Conservation (phyloP, 2,888 invertebrate species). For the Rosalia funebris region DNA sequence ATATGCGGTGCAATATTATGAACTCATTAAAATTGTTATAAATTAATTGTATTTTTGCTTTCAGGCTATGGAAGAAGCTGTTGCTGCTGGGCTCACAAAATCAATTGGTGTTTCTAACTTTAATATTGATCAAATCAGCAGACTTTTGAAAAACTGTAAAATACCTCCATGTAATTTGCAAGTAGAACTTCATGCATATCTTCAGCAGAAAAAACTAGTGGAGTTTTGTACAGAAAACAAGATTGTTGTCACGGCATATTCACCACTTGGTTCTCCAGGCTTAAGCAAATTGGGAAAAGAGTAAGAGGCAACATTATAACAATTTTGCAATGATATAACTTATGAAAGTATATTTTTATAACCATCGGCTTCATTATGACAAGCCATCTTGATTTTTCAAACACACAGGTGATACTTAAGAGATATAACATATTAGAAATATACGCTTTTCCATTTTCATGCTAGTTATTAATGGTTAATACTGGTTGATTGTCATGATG, state of each 20-base stretch:
- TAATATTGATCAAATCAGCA: slow-evolving; percentile 76
- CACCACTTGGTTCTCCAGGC: slow-evolving; percentile 80
- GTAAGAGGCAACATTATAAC: slow-evolving; percentile 52
- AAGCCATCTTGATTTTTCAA: too few species aligned
- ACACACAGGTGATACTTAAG: too few species aligned
- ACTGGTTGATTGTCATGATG: too few species aligned
- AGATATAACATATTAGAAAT: too few species aligned
- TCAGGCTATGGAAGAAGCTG: slow-evolving; percentile 75
- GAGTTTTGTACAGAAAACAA: slow-evolving; percentile 71
- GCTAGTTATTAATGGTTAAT: too few species aligned
- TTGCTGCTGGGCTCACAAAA: slow-evolving; percentile 74
- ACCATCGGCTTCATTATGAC: too few species aligned
- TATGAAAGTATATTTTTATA: too few species aligned
- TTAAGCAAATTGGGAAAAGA: slow-evolving; percentile 65
- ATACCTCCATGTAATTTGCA: slow-evolving; percentile 73
- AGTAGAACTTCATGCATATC: slow-evolving; percentile 82
- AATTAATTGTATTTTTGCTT: too few species aligned
- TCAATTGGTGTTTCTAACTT: slow-evolving; percentile 90
- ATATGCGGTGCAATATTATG: too few species aligned
- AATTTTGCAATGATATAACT: not conserved
- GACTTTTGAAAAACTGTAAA: slow-evolving; percentile 70
- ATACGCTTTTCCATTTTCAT: too few species aligned
- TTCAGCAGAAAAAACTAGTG: slow-evolving; percentile 76
- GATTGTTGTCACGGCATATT: slow-evolving; percentile 81
- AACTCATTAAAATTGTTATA: too few species aligned